These are phyloP conservation scores for Philereme vetulata DNA, from an alignment of 2,888 invertebrate genomes.

Conservation along the genomic window DNA sequence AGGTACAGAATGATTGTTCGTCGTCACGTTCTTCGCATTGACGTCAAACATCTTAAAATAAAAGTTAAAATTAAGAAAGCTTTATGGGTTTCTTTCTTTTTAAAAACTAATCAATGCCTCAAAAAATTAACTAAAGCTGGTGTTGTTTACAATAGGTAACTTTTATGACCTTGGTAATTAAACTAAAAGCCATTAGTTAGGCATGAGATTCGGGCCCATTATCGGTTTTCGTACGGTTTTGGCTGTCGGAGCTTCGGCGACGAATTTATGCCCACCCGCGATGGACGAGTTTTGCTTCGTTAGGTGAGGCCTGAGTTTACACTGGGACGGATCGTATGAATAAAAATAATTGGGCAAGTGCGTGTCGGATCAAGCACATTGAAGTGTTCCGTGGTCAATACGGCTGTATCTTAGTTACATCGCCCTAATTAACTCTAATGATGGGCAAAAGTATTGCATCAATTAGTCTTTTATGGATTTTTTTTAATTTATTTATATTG, in stretches of 20 bases:
- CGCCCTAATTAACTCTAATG: too few species aligned
- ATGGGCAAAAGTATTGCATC: too few species aligned
- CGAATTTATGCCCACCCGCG: constrained; percentile 60
- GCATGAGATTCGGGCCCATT: constrained; percentile 58
- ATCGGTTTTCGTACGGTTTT: constrained; percentile 50
- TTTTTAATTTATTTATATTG: too few species aligned
- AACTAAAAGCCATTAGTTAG: constrained; percentile 32
- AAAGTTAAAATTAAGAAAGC: background rate
- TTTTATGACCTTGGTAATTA: background rate
- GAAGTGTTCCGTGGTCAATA: too few species aligned
- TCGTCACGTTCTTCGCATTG: background rate
- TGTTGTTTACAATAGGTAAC: background rate
- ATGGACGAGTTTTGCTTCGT: constrained; percentile 46
- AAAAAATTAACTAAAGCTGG: background rate
- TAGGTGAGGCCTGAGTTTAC: constrained; percentile 35
- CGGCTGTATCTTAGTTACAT: too few species aligned
- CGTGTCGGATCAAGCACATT: too few species aligned
- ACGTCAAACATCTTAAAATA: background rate
- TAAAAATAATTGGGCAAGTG: background rate
- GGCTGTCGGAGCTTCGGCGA: constrained; percentile 49
- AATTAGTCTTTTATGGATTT: too few species aligned
- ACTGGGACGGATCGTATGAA: constrained; percentile 15
- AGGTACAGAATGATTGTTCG: too few species aligned
- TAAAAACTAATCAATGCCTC: background rate
- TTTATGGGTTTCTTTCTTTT: background rate